Base-by-base conservation (phyloP, 2,113 vertebrate species). In the Myiozetetes cayanensis region DNA sequence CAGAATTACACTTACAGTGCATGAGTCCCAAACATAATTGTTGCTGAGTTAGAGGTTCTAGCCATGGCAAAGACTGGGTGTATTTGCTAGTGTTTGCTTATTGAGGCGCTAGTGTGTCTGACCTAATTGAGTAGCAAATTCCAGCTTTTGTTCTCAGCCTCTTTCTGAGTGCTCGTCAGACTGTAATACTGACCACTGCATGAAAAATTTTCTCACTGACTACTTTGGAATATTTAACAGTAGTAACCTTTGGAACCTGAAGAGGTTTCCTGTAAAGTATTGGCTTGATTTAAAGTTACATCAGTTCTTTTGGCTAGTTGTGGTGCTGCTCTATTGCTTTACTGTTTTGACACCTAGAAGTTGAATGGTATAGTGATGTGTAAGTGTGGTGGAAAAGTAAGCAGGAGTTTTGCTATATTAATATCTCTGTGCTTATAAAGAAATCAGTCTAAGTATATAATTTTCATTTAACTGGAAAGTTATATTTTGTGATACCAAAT, bases 21-120 rank as follows among this genome's bases (percentile, higher is more conserved):
- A 4, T 18, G 28, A 70, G 8, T 84, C 88, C 22, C 61, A 77
- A 62, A 74, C 8, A 10, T 49, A 18, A 80, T 10, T 62, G 44
- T 87, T 89, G 91, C 90, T 89, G 73, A 92, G 43, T 92, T 87
- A 47, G 23, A 56, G 30, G 31, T 85, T 52, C 58, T 93, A 87
- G 55, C 59, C 28, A 5, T 75, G 73, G 46, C 37, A 85, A 53
- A 93, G 89, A 67, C 80, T 43, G 71, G 24, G 12, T 87, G 14
- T 89, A 33, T 73, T 91, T 92, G 52, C 46, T 96, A 86, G 16
- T 89, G n/a, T 68, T 91, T 92, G 49, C 46, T 96, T 95, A 50
- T 62, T 58, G 70, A 81, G 88, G 61, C 10, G 8, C 27, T 95
- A 14, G 9, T 41, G 82, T 47, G 84, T 85, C 46, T 93, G 56